Evolutionary conservation across 2,113 vertebrate species (phyloP).

Genomic region (Labeo catla): DNA sequence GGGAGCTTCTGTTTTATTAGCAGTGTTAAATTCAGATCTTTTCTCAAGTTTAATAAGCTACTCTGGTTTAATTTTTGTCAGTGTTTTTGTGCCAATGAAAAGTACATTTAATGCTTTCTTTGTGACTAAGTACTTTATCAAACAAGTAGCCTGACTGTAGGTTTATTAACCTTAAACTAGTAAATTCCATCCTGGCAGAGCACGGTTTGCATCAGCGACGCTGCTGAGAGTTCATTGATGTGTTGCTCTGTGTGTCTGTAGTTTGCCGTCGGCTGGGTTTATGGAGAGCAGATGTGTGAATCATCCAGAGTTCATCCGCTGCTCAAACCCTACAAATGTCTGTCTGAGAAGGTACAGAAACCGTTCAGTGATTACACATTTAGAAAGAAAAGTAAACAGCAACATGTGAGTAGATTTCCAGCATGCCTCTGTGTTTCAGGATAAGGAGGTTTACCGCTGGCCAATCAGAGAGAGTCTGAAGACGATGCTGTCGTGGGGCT

Average conservation of each 20-base stretch:
- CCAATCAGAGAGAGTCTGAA: conserved; percentile 93
- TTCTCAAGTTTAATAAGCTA: background rate
- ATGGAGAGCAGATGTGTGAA: conserved; percentile 88
- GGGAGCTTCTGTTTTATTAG: background rate
- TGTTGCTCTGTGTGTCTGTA: conserved; percentile 60
- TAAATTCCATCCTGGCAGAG: background rate
- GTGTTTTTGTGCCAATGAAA: background rate
- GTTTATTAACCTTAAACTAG: background rate
- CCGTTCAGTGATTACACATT: background rate
- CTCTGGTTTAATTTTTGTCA: background rate
- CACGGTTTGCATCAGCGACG: background rate
- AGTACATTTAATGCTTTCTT: background rate
- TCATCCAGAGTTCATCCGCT: conserved; percentile 87
- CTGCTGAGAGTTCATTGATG: background rate
- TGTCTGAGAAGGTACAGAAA: conserved; percentile 88
- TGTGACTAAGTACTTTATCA: too few relatives aligned
- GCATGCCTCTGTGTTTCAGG: conserved; percentile 70
- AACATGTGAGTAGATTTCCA: background rate
- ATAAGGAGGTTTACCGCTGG: conserved; percentile 91
- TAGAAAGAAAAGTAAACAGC: background rate
- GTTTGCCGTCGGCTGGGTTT: conserved; percentile 91
- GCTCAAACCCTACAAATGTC: conserved; percentile 90
- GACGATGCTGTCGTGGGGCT: conserved; percentile 93
- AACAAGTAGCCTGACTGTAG: too few relatives aligned
- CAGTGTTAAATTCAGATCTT: background rate